A percentile compares a stretch with the other conserved stretches of the same genome.
Conservation (phyloP, 2,113 vertebrate genomes). For the Alces alces region DNA sequence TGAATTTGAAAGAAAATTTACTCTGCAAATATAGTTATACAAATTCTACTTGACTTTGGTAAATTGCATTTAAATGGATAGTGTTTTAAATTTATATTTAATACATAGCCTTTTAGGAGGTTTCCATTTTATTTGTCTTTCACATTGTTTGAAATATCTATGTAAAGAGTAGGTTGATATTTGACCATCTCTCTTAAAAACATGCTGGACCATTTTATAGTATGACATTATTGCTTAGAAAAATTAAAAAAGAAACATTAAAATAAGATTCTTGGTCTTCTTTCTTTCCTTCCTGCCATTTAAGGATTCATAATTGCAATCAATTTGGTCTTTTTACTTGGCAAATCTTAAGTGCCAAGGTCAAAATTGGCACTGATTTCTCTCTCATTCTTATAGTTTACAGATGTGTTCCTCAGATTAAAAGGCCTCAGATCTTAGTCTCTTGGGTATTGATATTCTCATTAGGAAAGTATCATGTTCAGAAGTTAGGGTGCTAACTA, state of each 20-base stretch:
- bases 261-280: background rate
- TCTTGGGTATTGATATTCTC: background rate
- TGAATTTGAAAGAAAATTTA: constrained; percentile 26
- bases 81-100: constrained; percentile 38
- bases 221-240: constrained; percentile 33
- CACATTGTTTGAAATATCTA: background rate
- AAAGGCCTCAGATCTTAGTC: background rate
- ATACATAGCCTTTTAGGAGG: background rate
- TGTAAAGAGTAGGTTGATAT: background rate
- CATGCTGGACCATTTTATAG: background rate
- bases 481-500: constrained; percentile 6
- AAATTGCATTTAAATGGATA: constrained; percentile 19
- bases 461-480: background rate
- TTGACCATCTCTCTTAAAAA: constrained; percentile 11
- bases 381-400: background rate
- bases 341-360: background rate
- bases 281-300: background rate
- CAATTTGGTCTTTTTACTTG: background rate
- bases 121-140: constrained; percentile 29
- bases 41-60: constrained; percentile 41
- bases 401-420: background rate
- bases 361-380: constrained; percentile 11
- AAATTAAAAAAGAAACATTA: background rate
- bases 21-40: background rate
- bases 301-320: background rate